Conservation (phyloP, 2,888 invertebrate genomes). For the Drosophila leonis region DNA sequence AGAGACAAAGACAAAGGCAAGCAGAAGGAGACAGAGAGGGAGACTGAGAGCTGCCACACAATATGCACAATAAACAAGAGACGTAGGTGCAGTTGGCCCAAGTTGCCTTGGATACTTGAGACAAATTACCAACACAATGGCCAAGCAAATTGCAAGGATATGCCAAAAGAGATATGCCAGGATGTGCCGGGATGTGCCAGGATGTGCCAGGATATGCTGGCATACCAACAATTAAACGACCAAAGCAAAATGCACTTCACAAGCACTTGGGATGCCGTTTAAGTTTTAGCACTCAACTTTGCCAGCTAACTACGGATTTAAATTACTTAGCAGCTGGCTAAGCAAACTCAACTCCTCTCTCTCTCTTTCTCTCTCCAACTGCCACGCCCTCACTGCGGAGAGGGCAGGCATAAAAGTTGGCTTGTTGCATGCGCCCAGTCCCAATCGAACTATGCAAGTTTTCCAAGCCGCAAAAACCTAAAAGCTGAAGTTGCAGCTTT, state of each 20-base stretch:
- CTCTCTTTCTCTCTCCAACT: too few relatives aligned
- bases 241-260: constrained; percentile 28
- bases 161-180: constrained; percentile 33
- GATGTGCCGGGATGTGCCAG: too few relatives aligned
- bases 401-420: constrained; percentile 13
- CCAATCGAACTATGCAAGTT: constrained; percentile 57
- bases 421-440: constrained; percentile 20
- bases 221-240: constrained; percentile 73
- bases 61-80: constrained; percentile 69
- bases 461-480: constrained; percentile 65
- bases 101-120: constrained; percentile 70
- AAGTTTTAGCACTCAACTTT: constrained; percentile 77
- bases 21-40: neutral
- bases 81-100: constrained; percentile 8
- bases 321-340: constrained; percentile 63
- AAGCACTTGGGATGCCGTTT: constrained; percentile 59
- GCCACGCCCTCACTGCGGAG: constrained; percentile 1
- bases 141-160: constrained; percentile 66
- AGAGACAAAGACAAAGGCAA: constrained; percentile 6
- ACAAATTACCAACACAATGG: constrained; percentile 73
- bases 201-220: constrained; percentile 5
- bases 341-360: neutral
- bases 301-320: constrained; percentile 70
- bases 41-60: constrained; percentile 49
- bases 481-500: constrained; percentile 58